Evolutionary conservation across 2,797 vertebrate species (phyloP).

Genomic region (Rhyacichthys aspro): DNA sequence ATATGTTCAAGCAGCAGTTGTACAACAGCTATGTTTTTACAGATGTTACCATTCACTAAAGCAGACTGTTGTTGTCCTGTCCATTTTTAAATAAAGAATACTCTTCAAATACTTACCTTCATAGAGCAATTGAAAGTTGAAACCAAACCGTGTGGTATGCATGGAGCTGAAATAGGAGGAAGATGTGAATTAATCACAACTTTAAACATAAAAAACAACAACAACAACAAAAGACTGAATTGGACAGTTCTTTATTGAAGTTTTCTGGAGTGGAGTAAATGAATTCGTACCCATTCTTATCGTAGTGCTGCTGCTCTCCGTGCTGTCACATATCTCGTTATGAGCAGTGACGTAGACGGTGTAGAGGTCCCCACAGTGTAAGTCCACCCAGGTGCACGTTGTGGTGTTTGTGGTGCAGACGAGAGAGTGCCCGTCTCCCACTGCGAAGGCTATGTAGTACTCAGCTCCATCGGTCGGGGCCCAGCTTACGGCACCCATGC

Average conservation of each 20-base stretch:
- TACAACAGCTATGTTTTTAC: no score
- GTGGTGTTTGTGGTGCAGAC: conserved; percentile 66
- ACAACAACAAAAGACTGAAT: no score
- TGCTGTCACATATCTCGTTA: conserved; percentile 70
- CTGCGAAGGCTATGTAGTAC: conserved; percentile 74
- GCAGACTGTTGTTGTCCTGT: no score
- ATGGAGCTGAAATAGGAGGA: conserved; percentile 70
- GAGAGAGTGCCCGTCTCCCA: conserved; percentile 60
- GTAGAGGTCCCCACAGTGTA: conserved; percentile 80
- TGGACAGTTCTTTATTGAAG: no score
- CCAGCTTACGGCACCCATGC: conserved; percentile 73
- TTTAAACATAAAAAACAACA: no score
- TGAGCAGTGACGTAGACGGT: conserved; percentile 66
- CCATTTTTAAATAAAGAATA: not conserved
- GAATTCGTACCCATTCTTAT: conserved; percentile 73
- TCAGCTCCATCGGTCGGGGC: conserved; percentile 69
- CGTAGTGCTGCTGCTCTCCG: conserved; percentile 68
- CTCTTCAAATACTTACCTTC: conserved; percentile 53
- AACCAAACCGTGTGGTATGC: conserved; percentile 69
- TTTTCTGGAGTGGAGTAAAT: not conserved
- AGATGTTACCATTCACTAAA: no score
- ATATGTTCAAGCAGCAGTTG: no score
- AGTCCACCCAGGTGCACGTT: conserved; percentile 70
- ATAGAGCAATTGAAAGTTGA: conserved; percentile 69
- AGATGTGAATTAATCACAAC: not conserved